Conservation (phyloP, 2,888 invertebrate species). For the Caenorhabditis japonica region DNA sequence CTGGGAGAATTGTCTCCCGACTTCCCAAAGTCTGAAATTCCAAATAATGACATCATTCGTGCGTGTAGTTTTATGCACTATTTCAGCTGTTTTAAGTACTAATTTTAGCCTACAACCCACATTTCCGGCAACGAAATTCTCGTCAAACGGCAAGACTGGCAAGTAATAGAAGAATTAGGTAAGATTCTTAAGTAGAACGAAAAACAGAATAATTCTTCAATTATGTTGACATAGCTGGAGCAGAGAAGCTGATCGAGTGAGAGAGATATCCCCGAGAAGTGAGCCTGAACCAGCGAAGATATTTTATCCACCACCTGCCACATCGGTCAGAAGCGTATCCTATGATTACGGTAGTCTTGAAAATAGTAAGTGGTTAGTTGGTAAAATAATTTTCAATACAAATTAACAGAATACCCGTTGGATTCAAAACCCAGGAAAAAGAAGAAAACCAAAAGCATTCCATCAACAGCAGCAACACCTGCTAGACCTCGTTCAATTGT, state of each 20-base stretch:
- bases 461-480: neutral
- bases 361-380: constrained; percentile 28
- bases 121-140: constrained; percentile 25
- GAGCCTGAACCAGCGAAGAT: constrained; percentile 25
- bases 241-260: constrained; percentile 41
- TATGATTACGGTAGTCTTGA: constrained; percentile 11
- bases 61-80: neutral
- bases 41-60: constrained; percentile 41
- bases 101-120: constrained; percentile 51
- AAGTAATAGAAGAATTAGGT: constrained; percentile 36
- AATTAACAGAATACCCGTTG: constrained; percentile 4
- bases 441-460: constrained; percentile 20
- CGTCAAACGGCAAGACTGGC: constrained; percentile 5
- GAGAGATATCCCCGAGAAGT: constrained; percentile 43
- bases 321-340: constrained; percentile 12
- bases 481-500: constrained; percentile 1
- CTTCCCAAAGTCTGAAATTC: constrained; percentile 21
- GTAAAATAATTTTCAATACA: neutral
- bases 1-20: constrained; percentile 13
- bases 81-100: too few relatives aligned
- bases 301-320: constrained; percentile 7
- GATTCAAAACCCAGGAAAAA: constrained; percentile 4
- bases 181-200: neutral
- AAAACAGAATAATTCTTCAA: constrained; percentile 2
- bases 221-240: constrained; percentile 42